Conservation (phyloP, 2,113 vertebrate species). For the Zootoca vivipara region DNA sequence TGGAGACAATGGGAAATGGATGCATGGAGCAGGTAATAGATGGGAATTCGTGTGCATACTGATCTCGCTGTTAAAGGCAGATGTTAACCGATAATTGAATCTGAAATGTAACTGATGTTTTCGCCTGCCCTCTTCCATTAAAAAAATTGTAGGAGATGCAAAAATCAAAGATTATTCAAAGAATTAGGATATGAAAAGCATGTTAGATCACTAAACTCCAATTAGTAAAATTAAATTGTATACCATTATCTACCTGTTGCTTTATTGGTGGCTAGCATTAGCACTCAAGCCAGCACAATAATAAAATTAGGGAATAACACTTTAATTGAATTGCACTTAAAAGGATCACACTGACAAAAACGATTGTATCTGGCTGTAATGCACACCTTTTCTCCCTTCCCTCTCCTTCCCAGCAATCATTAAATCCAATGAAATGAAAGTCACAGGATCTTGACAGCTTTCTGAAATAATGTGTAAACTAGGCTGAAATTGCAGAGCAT, state of each 20-base stretch:
- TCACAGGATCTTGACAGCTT: slow-evolving; percentile 84
- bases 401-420: slow-evolving; percentile 77
- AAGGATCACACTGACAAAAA: slow-evolving; percentile 97
- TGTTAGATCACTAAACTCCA: slow-evolving; percentile 91
- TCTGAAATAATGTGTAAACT: slow-evolving; percentile 88
- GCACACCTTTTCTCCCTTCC: slow-evolving; percentile 75
- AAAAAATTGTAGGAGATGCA: slow-evolving; percentile 82
- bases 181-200: slow-evolving; percentile 97
- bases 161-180: slow-evolving; percentile 90
- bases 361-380: slow-evolving; percentile 92
- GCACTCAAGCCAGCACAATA: slow-evolving; percentile 81
- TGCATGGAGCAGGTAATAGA: slow-evolving; percentile 69
- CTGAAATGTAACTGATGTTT: slow-evolving; percentile 81
- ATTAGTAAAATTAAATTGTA: slow-evolving; percentile 98
- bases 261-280: slow-evolving; percentile 85
- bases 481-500: slow-evolving; percentile 78
- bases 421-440: slow-evolving; percentile 96
- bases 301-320: slow-evolving; percentile 96
- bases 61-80: slow-evolving; percentile 84
- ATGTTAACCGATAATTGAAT: slow-evolving; percentile 86
- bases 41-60: slow-evolving; percentile 70
- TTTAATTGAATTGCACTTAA: slow-evolving; percentile 99
- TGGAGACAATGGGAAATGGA: slow-evolving; percentile 63
- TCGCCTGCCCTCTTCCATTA: slow-evolving; percentile 88
- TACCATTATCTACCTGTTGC: slow-evolving; percentile 89